These are phyloP conservation scores for Acanthococcus lagerstroemiae DNA, from an alignment of 2,888 invertebrate species.

Conservation along the genomic window DNA sequence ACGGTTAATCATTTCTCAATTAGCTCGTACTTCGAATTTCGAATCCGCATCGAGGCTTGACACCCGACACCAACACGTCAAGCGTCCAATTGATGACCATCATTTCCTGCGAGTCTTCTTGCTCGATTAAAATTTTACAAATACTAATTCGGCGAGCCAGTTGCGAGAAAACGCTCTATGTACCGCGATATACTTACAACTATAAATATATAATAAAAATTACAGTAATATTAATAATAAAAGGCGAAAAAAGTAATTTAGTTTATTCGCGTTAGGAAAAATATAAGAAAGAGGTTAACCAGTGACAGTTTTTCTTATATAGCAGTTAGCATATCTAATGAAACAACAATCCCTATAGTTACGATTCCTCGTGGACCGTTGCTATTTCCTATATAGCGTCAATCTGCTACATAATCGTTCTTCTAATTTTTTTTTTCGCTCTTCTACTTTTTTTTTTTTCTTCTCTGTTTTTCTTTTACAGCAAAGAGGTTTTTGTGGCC, in stretches of 20 bases:
- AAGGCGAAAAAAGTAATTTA: not conserved
- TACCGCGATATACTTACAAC: no score
- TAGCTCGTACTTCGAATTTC: not conserved
- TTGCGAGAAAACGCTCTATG: no score
- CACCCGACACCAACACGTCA: not conserved
- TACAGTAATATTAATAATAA: not conserved
- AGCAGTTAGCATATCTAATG: conserved; percentile 27
- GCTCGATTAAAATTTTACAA: no score
- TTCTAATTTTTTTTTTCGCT: not conserved
- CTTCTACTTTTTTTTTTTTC: conserved; percentile 7
- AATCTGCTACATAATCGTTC: conserved; percentile 14
- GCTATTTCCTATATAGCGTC: conserved; percentile 20
- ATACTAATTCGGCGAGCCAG: no score
- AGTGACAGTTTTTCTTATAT: not conserved
- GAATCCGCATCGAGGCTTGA: not conserved
- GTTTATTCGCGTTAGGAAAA: not conserved
- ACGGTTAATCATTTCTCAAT: not conserved
- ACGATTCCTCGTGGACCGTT: not conserved
- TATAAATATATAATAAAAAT: not conserved
- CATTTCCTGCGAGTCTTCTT: no score
- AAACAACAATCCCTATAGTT: conserved; percentile 22
- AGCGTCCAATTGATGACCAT: not conserved
- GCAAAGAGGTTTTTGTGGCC: not conserved
- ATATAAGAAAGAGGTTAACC: not conserved
- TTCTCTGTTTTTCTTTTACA: conserved; percentile 3